Evolutionary conservation across 1,140 invertebrate genomes (phyloP).

Genomic region (Lepidurus apus): DNA sequence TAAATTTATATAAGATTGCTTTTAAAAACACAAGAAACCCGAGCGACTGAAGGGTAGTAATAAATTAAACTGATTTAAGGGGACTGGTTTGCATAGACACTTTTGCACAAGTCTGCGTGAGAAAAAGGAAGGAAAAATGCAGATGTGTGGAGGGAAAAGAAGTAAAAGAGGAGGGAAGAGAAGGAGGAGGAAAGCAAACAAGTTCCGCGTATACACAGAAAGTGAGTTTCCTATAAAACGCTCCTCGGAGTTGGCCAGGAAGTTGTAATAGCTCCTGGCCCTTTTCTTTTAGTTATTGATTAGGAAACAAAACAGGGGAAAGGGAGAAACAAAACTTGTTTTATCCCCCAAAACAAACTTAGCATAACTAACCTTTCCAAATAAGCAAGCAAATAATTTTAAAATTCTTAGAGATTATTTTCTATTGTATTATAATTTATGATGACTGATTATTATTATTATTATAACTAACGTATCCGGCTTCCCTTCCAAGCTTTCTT

Average conservation of each 20-base stretch:
- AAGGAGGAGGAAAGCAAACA: not conserved
- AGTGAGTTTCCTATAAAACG: not conserved
- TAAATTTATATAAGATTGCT: no score
- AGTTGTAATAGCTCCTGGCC: constrained; percentile 11
- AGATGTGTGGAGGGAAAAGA: not conserved
- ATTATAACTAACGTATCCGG: no score
- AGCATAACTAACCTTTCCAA: not conserved
- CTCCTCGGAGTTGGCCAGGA: not conserved
- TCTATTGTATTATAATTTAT: no score
- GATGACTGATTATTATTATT: no score
- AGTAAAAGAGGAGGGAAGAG: not conserved
- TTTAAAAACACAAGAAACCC: not conserved
- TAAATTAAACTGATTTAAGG: not conserved
- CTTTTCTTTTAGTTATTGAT: constrained; percentile 2
- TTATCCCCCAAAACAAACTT: not conserved
- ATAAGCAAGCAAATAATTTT: no score
- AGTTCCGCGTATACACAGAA: not conserved
- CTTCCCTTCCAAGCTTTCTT: no score
- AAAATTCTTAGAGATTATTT: no score
- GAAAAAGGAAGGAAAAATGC: not conserved
- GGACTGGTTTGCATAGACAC: not conserved
- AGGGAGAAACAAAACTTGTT: not conserved
- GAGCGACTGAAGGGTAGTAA: not conserved
- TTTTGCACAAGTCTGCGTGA: not conserved
- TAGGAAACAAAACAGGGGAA: constrained; percentile 5